A percentile compares a stretch with the other conserved stretches of the same genome.
phyloP scores from a whole-genome alignment of 35 echinoderm and acorn worm genomes.

The Eucidaris tribuloides region DNA sequence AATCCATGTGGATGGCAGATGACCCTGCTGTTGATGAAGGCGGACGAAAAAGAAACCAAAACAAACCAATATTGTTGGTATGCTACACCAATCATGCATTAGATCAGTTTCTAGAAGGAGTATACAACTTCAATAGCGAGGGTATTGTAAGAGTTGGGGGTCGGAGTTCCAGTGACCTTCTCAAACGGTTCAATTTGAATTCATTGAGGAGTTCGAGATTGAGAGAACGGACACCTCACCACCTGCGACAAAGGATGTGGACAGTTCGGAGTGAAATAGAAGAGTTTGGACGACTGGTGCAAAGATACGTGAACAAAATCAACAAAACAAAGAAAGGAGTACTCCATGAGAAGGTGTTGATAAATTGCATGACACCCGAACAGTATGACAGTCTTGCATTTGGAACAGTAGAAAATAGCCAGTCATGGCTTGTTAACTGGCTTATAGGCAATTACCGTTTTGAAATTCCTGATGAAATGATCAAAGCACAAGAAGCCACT shows the following conservation, averaged over 20 bases:
- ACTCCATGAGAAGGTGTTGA: slow-evolving; percentile 37
- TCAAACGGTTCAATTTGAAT: slow-evolving; percentile 77
- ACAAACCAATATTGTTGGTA: slow-evolving; percentile 75
- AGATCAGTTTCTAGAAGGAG: slow-evolving; percentile 95
- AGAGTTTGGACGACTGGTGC: not conserved
- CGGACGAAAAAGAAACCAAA: not conserved
- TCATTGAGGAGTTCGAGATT: slow-evolving; percentile 11
- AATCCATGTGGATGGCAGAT: slow-evolving; percentile 27
- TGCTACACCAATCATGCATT: slow-evolving; percentile 97
- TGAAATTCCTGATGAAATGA: not conserved
- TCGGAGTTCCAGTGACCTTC: slow-evolving; percentile 66
- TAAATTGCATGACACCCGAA: slow-evolving; percentile 3
- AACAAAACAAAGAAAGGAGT: slow-evolving; percentile 30
- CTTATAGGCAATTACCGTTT: slow-evolving; percentile 19
- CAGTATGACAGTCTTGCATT: slow-evolving; percentile 37
- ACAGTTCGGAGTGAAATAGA: slow-evolving; percentile 22
- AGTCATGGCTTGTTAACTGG: slow-evolving; percentile 28
- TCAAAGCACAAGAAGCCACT: not conserved
- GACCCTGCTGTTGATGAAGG: not conserved
- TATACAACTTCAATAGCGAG: slow-evolving; percentile 49
- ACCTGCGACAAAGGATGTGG: slow-evolving; percentile 13
- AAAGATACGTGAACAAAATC: slow-evolving; percentile 8
- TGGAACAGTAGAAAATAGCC: not conserved
- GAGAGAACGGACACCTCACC: slow-evolving; percentile 6
- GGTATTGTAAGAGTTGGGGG: slow-evolving; percentile 87